phyloP scores from a whole-genome alignment of 2,113 vertebrate species.

The Taurulus bubalis region DNA sequence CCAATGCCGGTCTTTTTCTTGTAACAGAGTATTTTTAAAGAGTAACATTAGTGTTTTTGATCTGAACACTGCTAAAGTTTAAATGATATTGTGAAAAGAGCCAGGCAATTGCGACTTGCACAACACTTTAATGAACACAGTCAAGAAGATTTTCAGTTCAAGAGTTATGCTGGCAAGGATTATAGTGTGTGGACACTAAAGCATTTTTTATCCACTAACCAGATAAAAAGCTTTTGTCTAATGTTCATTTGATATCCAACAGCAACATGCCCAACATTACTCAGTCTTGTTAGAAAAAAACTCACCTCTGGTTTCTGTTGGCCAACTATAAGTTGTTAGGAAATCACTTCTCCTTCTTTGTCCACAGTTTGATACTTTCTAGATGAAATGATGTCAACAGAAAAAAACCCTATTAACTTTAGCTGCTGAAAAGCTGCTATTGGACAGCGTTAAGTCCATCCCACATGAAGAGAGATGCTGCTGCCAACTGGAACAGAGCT shows the following conservation, averaged over 20 bases:
- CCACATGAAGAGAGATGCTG: conserved; percentile 44
- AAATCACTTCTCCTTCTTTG: conserved; percentile 41
- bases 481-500: conserved; percentile 50
- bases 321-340: conserved; percentile 24
- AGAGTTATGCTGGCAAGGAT: neutral
- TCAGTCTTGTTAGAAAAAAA: conserved; percentile 4
- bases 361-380: conserved; percentile 10
- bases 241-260: neutral
- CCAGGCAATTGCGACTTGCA: neutral
- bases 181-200: neutral
- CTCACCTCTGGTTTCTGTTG: conserved; percentile 56
- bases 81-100: neutral
- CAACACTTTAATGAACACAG: neutral
- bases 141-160: neutral
- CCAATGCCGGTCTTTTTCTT: neutral
- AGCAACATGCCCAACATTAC: neutral
- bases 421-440: conserved; percentile 8
- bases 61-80: neutral
- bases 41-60: neutral
- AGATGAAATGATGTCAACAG: conserved; percentile 32
- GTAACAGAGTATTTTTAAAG: neutral
- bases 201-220: neutral
- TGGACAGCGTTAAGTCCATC: conserved; percentile 56
- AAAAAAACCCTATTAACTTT: neutral
- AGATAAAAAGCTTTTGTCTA: neutral